A percentile compares a stretch with the other conserved stretches of the same genome.
Evolutionary conservation across 2,113 vertebrate genomes (phyloP).

Genomic region (Colistium nudipinnis): DNA sequence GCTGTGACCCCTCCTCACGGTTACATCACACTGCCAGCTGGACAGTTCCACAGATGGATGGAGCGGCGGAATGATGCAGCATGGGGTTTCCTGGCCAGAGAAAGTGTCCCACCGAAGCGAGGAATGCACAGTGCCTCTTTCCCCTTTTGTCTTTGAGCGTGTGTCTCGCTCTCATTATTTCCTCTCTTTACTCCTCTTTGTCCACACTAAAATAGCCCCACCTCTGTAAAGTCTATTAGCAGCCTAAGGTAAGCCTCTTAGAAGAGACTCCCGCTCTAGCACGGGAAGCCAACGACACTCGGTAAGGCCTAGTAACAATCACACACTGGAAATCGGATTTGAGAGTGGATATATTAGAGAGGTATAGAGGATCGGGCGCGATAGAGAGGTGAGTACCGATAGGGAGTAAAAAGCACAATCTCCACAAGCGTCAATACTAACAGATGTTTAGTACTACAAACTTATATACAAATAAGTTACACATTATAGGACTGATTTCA

Average conservation of each 20-base stretch:
- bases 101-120: slow-evolving; percentile 4
- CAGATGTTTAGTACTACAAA: too few relatives aligned
- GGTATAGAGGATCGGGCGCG: slow-evolving; percentile 41
- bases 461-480: background rate
- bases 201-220: slow-evolving; percentile 66
- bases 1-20: slow-evolving; percentile 21
- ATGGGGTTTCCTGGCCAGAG: background rate
- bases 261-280: slow-evolving; percentile 61
- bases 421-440: background rate
- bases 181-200: slow-evolving; percentile 48
- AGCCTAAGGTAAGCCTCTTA: slow-evolving; percentile 79
- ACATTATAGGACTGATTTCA: background rate
- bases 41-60: slow-evolving; percentile 40
- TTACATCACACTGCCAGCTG: slow-evolving; percentile 52
- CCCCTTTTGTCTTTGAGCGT: background rate
- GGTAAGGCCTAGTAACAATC: slow-evolving; percentile 51
- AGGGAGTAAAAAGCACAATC: slow-evolving; percentile 20
- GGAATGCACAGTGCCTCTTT: background rate
- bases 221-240: slow-evolving; percentile 75
- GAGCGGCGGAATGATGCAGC: slow-evolving; percentile 19
- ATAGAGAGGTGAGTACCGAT: slow-evolving; percentile 1
- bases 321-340: slow-evolving; percentile 35
- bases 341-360: slow-evolving; percentile 20
- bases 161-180: slow-evolving; percentile 20
- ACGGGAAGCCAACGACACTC: slow-evolving; percentile 46